Conservation (phyloP, 1,140 invertebrate species). For the Zelostemma sp. region DNA sequence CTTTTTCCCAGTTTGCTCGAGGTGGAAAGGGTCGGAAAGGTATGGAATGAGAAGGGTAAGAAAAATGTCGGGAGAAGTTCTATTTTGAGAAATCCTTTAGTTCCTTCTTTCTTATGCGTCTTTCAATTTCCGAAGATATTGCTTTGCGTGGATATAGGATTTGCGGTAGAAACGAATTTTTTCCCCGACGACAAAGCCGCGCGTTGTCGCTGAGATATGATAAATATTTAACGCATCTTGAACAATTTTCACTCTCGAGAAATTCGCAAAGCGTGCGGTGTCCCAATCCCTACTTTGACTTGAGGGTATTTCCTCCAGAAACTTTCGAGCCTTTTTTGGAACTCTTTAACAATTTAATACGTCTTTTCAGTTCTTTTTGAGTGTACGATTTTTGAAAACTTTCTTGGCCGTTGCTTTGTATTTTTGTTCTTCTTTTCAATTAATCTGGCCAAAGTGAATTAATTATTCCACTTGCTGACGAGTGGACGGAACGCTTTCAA, state of each 20-base stretch:
- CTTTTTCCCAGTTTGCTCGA: background rate
- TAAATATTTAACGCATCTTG: background rate
- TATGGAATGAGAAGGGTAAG: background rate
- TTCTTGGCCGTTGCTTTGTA: no score
- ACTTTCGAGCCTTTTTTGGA: no score
- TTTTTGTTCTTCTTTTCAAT: no score
- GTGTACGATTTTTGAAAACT: no score
- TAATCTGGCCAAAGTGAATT: no score
- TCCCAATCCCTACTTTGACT: no score
- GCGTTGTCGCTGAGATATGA: background rate
- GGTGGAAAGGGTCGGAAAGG: background rate
- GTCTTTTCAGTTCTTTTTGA: no score
- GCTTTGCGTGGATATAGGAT: background rate
- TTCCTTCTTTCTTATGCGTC: background rate
- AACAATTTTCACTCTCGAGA: background rate
- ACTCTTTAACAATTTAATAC: no score
- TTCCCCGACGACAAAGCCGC: background rate
- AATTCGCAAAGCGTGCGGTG: no score
- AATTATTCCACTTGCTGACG: no score
- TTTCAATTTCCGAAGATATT: conserved; percentile 1
- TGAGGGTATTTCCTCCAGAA: no score
- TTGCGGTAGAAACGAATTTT: conserved; percentile 1
- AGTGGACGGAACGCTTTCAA: no score
- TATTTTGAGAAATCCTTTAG: background rate
- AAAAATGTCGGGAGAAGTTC: background rate